Conservation (phyloP, 2,888 invertebrate genomes). For the Steromphala cineraria region DNA sequence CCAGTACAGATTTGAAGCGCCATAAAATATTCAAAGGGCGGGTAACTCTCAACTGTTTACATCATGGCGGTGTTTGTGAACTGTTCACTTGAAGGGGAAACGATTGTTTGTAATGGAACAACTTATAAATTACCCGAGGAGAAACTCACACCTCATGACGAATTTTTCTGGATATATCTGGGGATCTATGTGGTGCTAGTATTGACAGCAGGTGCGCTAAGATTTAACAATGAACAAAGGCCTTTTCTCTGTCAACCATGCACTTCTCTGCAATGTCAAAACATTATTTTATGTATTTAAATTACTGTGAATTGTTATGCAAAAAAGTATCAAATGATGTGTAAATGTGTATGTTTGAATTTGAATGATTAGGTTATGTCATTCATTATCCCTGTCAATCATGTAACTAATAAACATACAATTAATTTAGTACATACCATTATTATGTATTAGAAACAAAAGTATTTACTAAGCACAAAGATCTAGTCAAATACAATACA, state of each 20-base stretch:
- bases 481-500: no score
- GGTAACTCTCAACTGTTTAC: neutral
- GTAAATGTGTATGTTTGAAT: no score
- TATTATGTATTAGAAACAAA: no score
- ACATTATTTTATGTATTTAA: neutral
- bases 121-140: slow-evolving; percentile 52
- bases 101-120: slow-evolving; percentile 58
- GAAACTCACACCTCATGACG: slow-evolving; percentile 52
- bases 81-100: slow-evolving; percentile 45
- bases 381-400: no score
- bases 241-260: neutral
- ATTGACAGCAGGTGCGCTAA: slow-evolving; percentile 63
- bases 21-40: neutral
- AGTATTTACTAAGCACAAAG: no score
- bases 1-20: no score
- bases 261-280: neutral
- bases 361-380: no score
- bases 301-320: no score
- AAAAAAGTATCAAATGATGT: no score
- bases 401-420: no score
- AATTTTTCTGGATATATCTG: slow-evolving; percentile 70
- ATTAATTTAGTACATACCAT: no score
- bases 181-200: slow-evolving; percentile 67
- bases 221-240: neutral
- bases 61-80: slow-evolving; percentile 26